Base-by-base conservation (phyloP, 1,140 invertebrate genomes). In the Drosophila nasuta region DNA sequence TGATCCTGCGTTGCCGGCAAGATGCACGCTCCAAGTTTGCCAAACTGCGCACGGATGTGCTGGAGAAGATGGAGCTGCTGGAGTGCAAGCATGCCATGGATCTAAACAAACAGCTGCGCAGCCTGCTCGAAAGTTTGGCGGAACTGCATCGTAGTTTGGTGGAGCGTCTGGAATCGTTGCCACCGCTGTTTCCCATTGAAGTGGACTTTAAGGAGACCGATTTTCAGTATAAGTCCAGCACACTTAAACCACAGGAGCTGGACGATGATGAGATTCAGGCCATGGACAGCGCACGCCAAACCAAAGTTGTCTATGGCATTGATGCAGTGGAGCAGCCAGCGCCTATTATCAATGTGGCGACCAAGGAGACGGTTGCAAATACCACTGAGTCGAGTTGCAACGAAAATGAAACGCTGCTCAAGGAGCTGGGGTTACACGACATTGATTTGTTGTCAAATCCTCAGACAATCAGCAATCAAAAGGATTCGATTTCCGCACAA, bases 71-170 rank as follows among this genome's bases (percentile, higher is more conserved):
- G 81, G 98, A 99, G 93, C 93, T 99, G 7, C 93, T 99, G 6
- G 98, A 99, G 91, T 98, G 98, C 90, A 99, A 99, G 93, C 98
- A 99, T 93, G 98, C 99, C 0, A 98, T 98, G 93, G 97, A 98
- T 85, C 95, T 98, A n/a, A 97, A 97, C 1, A 95, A 95, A 83
- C 97, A 98, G 86, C 92, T 98, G 17, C 95, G 96, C 67, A 95
- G 96, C 73, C 95, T 98, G 64, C 95, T 98, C 1, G 94, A 95
- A 51, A 96, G 96, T 10, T 94, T 99, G 68, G 95, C 97, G 2
- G 95, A 96, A 64, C 97, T 98, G 81, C 95, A 96, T 79, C 93
- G 94, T 59, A 94, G 94, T 49, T 93, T 94, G 0, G 93, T 95
- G 48, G 94, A 95, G 49, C 94, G 98, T 75, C 93, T 98, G 45